A percentile compares a stretch with the other conserved stretches of the same genome.
Conservation (phyloP, 2,888 invertebrate species). For the Galeruca laticollis region DNA sequence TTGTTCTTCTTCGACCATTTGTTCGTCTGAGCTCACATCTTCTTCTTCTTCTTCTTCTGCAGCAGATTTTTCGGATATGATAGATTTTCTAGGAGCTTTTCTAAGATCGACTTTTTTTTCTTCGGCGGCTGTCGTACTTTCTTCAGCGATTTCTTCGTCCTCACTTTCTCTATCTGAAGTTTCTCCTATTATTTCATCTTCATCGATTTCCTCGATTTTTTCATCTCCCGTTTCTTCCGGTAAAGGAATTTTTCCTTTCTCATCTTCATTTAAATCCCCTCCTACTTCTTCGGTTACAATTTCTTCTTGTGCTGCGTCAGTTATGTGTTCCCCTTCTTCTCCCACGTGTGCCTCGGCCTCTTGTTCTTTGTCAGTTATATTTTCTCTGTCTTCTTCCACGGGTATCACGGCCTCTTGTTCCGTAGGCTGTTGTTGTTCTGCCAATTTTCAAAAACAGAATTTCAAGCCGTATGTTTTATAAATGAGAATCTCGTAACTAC, state of each 20-base stretch:
- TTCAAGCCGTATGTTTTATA: too few relatives aligned
- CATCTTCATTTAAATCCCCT: not conserved
- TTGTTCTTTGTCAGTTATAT: not conserved
- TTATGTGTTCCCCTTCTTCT: not conserved
- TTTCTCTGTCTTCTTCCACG: not conserved
- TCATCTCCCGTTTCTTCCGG: not conserved
- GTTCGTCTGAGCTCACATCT: constrained; percentile 21
- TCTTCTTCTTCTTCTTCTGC: constrained; percentile 4
- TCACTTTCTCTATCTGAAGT: not conserved
- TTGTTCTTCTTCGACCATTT: constrained; percentile 35
- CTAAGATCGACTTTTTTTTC: not conserved
- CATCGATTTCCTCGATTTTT: not conserved
- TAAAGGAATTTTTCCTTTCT: not conserved
- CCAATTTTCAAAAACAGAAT: not conserved
- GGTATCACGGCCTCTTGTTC: not conserved
- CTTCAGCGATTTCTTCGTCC: not conserved
- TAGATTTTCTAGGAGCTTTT: not conserved
- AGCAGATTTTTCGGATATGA: not conserved
- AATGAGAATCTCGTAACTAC: too few relatives aligned
- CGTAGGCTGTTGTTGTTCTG: not conserved
- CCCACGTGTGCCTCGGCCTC: not conserved
- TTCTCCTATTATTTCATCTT: not conserved
- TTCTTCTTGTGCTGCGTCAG: constrained; percentile 4
- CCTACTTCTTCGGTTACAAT: constrained; percentile 13
- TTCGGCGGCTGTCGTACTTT: not conserved